Percentiles rank a stretch among this genome's conserved stretches.
Evolutionary conservation across 2,797 vertebrate genomes (phyloP).

Genomic region (Masticophis lateralis): DNA sequence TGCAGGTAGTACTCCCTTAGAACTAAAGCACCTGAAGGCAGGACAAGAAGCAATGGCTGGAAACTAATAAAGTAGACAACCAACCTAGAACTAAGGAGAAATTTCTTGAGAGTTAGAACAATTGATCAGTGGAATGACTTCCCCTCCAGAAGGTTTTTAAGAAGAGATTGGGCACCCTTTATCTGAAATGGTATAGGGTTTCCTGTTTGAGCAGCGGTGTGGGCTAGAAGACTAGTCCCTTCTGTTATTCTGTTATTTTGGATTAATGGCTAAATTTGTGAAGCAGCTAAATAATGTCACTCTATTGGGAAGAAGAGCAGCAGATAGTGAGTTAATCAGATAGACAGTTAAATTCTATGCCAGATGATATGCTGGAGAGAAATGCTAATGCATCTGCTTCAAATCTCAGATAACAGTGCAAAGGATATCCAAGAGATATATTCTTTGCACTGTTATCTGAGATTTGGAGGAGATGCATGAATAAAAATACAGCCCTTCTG

Average conservation of each 20-base stretch:
- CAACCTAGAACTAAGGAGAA: neutral
- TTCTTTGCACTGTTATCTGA: neutral
- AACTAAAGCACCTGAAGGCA: neutral
- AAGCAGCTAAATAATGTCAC: neutral
- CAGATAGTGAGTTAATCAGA: neutral
- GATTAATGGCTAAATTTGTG: neutral
- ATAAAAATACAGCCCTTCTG: neutral
- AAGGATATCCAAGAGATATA: neutral
- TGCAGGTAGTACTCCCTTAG: neutral
- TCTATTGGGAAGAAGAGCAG: neutral
- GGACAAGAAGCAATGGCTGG: neutral
- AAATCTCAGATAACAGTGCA: neutral
- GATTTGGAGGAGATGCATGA: neutral
- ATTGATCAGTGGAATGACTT: neutral
- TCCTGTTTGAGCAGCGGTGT: neutral
- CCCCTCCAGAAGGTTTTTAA: neutral
- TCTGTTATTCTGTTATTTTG: neutral
- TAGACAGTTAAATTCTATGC: neutral
- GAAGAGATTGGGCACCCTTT: neutral
- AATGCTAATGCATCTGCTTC: neutral
- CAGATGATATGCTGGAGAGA: neutral
- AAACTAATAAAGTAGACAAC: neutral
- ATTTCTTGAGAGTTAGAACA: neutral
- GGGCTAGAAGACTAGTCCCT: neutral
- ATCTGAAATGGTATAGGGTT: neutral